These are phyloP conservation scores for Cephus nigrinus DNA, from an alignment of 2,888 invertebrate genomes.

Conservation along the genomic window DNA sequence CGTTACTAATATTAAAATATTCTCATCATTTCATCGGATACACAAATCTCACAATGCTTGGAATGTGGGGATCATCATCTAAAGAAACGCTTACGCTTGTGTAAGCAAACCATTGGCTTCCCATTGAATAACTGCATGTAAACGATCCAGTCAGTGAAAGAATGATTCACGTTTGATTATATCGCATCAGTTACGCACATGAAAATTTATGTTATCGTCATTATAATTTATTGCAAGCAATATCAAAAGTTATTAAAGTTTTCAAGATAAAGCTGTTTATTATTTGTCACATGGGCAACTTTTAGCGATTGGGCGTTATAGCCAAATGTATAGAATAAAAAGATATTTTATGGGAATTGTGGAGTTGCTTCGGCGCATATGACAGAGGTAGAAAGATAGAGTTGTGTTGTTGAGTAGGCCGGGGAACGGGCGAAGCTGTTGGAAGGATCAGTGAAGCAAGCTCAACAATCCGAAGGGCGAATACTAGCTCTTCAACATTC, in stretches of 20 bases:
- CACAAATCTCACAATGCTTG: conserved; percentile 7
- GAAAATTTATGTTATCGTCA: neutral
- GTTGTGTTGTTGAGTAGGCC: conserved; percentile 67
- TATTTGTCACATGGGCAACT: neutral
- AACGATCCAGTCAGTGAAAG: neutral
- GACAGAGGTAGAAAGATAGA: conserved; percentile 11
- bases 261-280: neutral
- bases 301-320: neutral
- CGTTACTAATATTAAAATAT: neutral
- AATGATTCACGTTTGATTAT: neutral
- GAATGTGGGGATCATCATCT: neutral
- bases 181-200: neutral
- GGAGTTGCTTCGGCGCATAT: neutral
- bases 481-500: conserved; percentile 80
- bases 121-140: neutral
- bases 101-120: conserved; percentile 8
- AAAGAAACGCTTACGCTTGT: conserved; percentile 1
- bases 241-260: neutral
- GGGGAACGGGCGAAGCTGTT: conserved; percentile 72
- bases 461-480: conserved; percentile 80
- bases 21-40: neutral
- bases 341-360: neutral
- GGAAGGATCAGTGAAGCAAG: conserved; percentile 79
- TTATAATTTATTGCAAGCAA: neutral
- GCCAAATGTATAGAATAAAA: neutral